Conservation (phyloP, 2,888 invertebrate species). For the Orthosia gothica region DNA sequence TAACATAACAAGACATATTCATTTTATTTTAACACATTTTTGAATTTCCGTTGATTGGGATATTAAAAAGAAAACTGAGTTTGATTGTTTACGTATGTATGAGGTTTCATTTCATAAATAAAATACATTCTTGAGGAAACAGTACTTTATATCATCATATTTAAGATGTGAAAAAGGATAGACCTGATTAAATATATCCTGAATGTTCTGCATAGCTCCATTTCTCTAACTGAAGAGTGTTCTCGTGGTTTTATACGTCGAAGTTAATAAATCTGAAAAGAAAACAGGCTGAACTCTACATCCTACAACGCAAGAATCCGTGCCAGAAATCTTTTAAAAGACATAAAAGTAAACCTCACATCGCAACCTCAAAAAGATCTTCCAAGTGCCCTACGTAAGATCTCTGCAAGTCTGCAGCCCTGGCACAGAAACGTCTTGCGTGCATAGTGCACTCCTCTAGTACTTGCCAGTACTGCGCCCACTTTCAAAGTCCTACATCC, state of each 20-base stretch:
- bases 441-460: slow-evolving; percentile 32
- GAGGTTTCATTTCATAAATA: too few relatives aligned
- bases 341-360: slow-evolving; percentile 24
- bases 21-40: not conserved
- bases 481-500: slow-evolving; percentile 18
- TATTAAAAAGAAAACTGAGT: not conserved
- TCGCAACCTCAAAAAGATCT: slow-evolving; percentile 19
- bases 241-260: too few relatives aligned
- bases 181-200: too few relatives aligned
- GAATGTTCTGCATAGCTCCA: too few relatives aligned
- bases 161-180: too few relatives aligned
- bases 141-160: too few relatives aligned
- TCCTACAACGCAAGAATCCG: not conserved
- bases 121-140: too few relatives aligned
- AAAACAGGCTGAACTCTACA: too few relatives aligned
- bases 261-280: too few relatives aligned
- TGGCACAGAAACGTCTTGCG: slow-evolving; percentile 45
- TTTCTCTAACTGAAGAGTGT: too few relatives aligned
- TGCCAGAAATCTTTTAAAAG: not conserved
- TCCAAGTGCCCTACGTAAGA: slow-evolving; percentile 47
- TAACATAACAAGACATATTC: not conserved
- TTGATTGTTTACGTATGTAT: too few relatives aligned
- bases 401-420: slow-evolving; percentile 41
- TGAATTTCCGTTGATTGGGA: not conserved
- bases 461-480: slow-evolving; percentile 7